phyloP scores from a whole-genome alignment of 2,888 invertebrate species.

The Kryphioiulus occultus region DNA sequence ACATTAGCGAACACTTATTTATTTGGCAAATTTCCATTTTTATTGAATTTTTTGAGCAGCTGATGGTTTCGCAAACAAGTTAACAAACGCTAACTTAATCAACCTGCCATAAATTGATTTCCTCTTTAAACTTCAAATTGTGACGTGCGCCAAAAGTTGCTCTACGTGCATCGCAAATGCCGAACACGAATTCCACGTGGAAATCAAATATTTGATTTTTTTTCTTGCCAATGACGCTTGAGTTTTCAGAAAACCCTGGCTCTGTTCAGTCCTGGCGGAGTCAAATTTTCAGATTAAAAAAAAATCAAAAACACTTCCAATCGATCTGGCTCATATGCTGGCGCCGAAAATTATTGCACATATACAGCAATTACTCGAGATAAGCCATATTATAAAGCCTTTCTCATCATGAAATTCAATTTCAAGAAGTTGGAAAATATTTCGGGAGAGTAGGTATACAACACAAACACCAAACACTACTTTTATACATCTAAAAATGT shows the following conservation, averaged over 20 bases:
- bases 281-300: no score
- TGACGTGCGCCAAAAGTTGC: neutral
- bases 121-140: slow-evolving; percentile 12
- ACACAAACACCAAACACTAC: no score
- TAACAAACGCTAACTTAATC: slow-evolving; percentile 38
- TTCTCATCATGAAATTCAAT: no score
- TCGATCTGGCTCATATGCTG: no score
- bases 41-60: slow-evolving; percentile 17
- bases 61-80: slow-evolving; percentile 39
- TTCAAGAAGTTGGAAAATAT: no score
- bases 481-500: no score
- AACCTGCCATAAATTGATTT: slow-evolving; percentile 34
- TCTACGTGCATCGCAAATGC: neutral
- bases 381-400: no score
- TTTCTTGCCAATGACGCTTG: neutral
- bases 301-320: no score
- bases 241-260: neutral
- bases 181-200: slow-evolving; percentile 27
- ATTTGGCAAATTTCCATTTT: slow-evolving; percentile 40
- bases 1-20: slow-evolving; percentile 39
- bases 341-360: no score
- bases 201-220: slow-evolving; percentile 24
- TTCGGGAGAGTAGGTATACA: no score
- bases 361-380: no score
- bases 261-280: neutral